Conservation (phyloP, 2,888 invertebrate genomes). For the Conus canariensis region DNA sequence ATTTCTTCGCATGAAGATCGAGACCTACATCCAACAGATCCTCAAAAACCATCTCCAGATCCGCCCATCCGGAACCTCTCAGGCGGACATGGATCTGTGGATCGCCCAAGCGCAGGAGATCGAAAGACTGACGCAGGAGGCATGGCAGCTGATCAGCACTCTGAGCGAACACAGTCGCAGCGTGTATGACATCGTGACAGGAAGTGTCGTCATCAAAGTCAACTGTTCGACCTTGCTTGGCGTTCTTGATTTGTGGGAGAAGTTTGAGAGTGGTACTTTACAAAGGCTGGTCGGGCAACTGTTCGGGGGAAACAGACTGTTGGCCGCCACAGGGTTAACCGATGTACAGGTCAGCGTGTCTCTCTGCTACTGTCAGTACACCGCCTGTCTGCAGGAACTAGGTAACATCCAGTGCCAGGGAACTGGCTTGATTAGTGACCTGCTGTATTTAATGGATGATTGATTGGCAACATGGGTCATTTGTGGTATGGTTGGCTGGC, state of each 20-base stretch:
- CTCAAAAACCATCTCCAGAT: constrained; percentile 13
- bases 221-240: constrained; percentile 46
- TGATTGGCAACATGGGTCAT: too few relatives aligned
- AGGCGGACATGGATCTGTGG: constrained; percentile 30
- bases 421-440: too few relatives aligned
- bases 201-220: constrained; percentile 49
- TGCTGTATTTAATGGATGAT: too few relatives aligned
- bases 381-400: constrained; percentile 33
- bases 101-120: constrained; percentile 14
- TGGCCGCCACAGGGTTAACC: not conserved
- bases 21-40: constrained; percentile 36
- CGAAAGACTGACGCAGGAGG: constrained; percentile 29
- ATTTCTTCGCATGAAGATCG: not conserved
- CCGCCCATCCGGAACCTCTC: constrained; percentile 1
- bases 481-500: too few relatives aligned
- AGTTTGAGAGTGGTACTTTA: constrained; percentile 43
- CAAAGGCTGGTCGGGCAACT: constrained; percentile 36
- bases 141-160: constrained; percentile 22
- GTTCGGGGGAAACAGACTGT: constrained; percentile 30
- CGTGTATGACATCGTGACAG: constrained; percentile 44
- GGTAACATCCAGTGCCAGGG: not conserved
- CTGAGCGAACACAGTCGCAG: constrained; percentile 45
- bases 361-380: constrained; percentile 21
- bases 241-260: constrained; percentile 46
- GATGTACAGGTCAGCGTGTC: constrained; percentile 21